These are phyloP conservation scores for Aphrocallistes beatrix DNA, from an alignment of 37 sponge, comb jelly and placozoan genomes.

Conservation along the genomic window DNA sequence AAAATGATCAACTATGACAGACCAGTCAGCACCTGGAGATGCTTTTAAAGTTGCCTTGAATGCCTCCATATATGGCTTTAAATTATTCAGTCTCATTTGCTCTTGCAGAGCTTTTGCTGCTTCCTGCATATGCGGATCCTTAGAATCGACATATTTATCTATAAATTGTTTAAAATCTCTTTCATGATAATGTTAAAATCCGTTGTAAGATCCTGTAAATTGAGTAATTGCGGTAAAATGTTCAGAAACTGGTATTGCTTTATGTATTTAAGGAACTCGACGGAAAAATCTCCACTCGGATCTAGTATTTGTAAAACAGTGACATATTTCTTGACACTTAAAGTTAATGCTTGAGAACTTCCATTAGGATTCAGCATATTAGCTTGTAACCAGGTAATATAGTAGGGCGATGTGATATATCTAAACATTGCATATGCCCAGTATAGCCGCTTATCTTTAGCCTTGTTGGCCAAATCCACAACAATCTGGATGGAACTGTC, in stretches of 20 bases:
- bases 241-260: not conserved
- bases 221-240: not conserved
- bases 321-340: not conserved
- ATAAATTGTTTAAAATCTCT: slow-evolving; percentile 2
- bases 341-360: not conserved
- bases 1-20: not conserved
- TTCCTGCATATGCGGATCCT: not conserved
- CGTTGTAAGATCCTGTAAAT: not conserved
- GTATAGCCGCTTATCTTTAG: no score
- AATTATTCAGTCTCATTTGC: not conserved
- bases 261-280: not conserved
- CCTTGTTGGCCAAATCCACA: no score
- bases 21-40: not conserved
- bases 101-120: not conserved
- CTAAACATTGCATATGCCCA: slow-evolving; percentile 11
- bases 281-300: not conserved
- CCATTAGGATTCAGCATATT: not conserved
- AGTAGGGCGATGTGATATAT: not conserved
- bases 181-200: not conserved
- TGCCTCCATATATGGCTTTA: not conserved
- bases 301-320: not conserved
- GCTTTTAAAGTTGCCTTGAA: not conserved
- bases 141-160: slow-evolving; percentile 3
- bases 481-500: no score
- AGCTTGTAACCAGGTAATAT: not conserved